These are phyloP conservation scores for Bos javanicus DNA, from an alignment of 2,113 vertebrate genomes.

Conservation along the genomic window DNA sequence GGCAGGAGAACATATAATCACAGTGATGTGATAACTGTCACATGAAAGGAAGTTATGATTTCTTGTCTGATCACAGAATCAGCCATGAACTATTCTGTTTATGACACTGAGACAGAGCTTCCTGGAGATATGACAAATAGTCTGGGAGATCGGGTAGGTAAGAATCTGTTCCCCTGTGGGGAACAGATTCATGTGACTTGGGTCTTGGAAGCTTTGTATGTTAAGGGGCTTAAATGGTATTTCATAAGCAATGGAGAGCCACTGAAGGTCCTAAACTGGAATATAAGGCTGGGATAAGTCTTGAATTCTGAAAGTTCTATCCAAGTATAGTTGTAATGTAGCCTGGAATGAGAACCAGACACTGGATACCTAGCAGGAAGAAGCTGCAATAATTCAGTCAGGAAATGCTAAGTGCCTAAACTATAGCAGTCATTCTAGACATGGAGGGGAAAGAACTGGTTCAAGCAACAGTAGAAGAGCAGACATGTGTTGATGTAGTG, in stretches of 20 bases:
- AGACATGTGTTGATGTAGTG: neutral
- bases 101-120: neutral
- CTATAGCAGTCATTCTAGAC: neutral
- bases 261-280: neutral
- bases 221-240: neutral
- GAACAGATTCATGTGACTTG: neutral
- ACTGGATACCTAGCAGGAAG: neutral
- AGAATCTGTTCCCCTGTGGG: neutral
- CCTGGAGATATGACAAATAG: neutral
- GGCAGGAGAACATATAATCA: neutral
- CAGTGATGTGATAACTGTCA: neutral
- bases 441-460: neutral
- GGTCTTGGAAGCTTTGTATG: neutral
- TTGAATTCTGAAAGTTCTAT: neutral
- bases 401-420: neutral
- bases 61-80: neutral
- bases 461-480: neutral
- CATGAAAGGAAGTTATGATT: neutral
- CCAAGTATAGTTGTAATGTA: neutral
- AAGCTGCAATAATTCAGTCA: neutral
- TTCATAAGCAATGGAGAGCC: neutral
- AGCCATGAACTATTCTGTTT: neutral
- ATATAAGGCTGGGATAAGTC: neutral
- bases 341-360: neutral
- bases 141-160: neutral